Evolutionary conservation across 2,888 invertebrate genomes (phyloP).

Genomic region (Pyrochroa serraticornis): DNA sequence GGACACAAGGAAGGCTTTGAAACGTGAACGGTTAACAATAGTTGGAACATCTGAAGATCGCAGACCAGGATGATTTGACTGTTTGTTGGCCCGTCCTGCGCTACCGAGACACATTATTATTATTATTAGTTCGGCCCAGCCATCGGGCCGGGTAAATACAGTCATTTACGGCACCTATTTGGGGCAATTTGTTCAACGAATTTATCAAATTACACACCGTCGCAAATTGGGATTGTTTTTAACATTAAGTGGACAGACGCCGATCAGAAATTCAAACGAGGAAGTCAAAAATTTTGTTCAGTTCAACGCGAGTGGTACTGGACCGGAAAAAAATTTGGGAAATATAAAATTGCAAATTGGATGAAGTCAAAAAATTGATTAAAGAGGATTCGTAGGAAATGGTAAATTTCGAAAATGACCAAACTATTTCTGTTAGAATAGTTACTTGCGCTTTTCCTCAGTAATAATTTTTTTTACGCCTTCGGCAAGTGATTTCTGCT

Average conservation of each 20-base stretch:
- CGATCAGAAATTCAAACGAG: too few species aligned
- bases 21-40: constrained; percentile 50
- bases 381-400: too few species aligned
- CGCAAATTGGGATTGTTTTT: constrained; percentile 30
- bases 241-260: constrained; percentile 10
- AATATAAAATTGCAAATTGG: too few species aligned
- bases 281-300: too few species aligned
- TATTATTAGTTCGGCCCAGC: constrained; percentile 28
- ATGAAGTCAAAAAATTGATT: too few species aligned
- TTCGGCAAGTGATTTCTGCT: too few species aligned
- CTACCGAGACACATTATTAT: constrained; percentile 34
- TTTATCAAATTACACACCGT: constrained; percentile 15
- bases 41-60: constrained; percentile 48
- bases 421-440: too few species aligned
- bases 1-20: constrained; percentile 51
- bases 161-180: constrained; percentile 24
- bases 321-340: too few species aligned
- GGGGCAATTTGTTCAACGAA: constrained; percentile 19
- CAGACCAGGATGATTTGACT: constrained; percentile 48
- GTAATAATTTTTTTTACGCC: too few species aligned
- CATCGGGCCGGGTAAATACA: constrained; percentile 22
- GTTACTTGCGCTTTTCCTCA: too few species aligned
- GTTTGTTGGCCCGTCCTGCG: constrained; percentile 38
- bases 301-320: too few species aligned
- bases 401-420: too few species aligned